Evolutionary conservation across 37 sponge, comb jelly and placozoan genomes (phyloP).

Genomic region (Agelas oroides): DNA sequence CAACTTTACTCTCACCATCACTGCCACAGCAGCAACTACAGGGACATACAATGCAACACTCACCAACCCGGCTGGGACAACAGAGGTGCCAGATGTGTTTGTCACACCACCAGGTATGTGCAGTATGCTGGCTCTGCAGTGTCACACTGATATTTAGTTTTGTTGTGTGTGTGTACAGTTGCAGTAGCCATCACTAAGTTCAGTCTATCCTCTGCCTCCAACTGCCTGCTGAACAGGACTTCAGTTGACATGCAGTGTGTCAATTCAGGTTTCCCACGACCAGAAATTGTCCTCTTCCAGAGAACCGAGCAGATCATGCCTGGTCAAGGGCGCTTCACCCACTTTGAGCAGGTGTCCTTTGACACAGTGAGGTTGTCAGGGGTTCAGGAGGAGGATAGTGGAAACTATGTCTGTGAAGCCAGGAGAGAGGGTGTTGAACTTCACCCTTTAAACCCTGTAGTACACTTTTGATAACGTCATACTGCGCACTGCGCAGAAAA

Average conservation of each 20-base stretch:
- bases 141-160: background rate
- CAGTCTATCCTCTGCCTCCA: background rate
- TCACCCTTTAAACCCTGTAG: too few species aligned
- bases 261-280: slow-evolving; percentile 38
- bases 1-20: slow-evolving; percentile 29
- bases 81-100: background rate
- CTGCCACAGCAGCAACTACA: background rate
- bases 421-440: background rate
- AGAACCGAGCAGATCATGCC: background rate
- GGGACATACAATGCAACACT: slow-evolving; percentile 38
- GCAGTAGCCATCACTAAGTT: background rate
- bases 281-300: background rate
- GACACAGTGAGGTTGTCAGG: too few species aligned
- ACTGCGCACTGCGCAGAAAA: too few species aligned
- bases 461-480: too few species aligned
- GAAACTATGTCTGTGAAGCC: background rate
- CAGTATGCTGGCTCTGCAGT: background rate
- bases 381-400: background rate
- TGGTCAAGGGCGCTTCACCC: background rate
- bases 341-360: background rate
- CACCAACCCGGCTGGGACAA: background rate
- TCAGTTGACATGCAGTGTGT: slow-evolving; percentile 37
- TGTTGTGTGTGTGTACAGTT: background rate
- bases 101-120: slow-evolving; percentile 42
- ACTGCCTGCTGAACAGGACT: slow-evolving; percentile 14